Evolutionary conservation across 64 coral and sea anemone species (phyloP).

Genomic region (Anthopleura sola): DNA sequence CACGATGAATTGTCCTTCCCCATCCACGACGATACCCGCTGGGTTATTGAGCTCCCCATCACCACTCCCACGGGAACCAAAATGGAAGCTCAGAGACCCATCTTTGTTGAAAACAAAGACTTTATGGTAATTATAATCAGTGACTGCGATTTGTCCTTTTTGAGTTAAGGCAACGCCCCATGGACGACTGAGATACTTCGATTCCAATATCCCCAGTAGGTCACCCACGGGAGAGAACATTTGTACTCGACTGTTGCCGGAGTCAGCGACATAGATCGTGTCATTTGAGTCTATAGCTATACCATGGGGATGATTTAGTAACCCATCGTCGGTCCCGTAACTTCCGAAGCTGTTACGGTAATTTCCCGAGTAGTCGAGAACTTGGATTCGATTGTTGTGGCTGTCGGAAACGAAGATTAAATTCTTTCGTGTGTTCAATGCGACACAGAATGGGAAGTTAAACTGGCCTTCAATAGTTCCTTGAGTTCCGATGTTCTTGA

Average conservation of each 20-base stretch:
- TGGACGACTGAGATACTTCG: constrained; percentile 35
- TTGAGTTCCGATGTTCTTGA: constrained; percentile 42
- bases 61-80: constrained; percentile 57
- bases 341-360: constrained; percentile 47
- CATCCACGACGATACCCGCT: constrained; percentile 60
- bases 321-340: constrained; percentile 44
- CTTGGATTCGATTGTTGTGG: constrained; percentile 71
- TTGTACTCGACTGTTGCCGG: constrained; percentile 66
- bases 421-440: constrained; percentile 21
- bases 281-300: constrained; percentile 46
- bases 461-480: constrained; percentile 40
- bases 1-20: constrained; percentile 56
- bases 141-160: constrained; percentile 47
- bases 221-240: constrained; percentile 58
- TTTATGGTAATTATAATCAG: constrained; percentile 68
- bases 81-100: constrained; percentile 32
- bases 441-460: constrained; percentile 68
- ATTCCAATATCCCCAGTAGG: constrained; percentile 40
- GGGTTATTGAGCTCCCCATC: constrained; percentile 67
- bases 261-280: constrained; percentile 58
- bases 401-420: constrained; percentile 56
- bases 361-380: constrained; percentile 41
- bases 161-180: constrained; percentile 54
- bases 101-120: constrained; percentile 51
- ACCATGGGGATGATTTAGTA: constrained; percentile 57